Evolutionary conservation across 2,113 vertebrate species (phyloP).

Genomic region (Phrynosoma blainvillii): DNA sequence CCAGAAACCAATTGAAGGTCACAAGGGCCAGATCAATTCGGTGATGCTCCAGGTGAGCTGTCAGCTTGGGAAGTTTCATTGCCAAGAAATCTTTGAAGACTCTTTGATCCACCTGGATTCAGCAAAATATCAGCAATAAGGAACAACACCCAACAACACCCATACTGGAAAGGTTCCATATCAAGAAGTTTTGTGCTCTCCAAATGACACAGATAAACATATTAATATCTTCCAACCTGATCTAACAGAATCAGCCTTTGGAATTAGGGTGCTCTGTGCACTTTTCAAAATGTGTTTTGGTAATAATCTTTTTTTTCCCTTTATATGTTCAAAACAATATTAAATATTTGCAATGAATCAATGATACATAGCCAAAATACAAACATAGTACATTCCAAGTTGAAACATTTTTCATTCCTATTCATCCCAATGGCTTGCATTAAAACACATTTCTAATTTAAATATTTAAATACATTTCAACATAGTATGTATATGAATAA

Average conservation of each 20-base stretch:
- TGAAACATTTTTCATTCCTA: neutral
- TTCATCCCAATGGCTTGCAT: neutral
- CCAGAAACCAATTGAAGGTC: slow-evolving; percentile 96
- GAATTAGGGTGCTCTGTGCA: no score
- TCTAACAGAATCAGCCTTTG: neutral
- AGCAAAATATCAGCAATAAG: neutral
- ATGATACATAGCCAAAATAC: neutral
- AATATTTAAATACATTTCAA: neutral
- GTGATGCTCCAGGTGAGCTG: slow-evolving; percentile 84
- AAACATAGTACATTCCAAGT: neutral
- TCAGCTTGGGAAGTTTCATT: slow-evolving; percentile 89
- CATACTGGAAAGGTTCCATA: neutral
- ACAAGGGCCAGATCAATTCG: slow-evolving; percentile 87
- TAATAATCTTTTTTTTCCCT: neutral
- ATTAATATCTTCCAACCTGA: neutral
- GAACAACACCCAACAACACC: neutral
- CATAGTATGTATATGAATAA: neutral
- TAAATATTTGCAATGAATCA: neutral
- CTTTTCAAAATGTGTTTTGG: neutral
- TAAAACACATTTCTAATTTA: neutral
- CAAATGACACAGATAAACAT: neutral
- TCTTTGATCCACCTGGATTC: slow-evolving; percentile 88
- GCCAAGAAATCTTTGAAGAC: slow-evolving; percentile 92
- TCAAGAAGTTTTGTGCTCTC: neutral
- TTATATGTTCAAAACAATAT: neutral